phyloP scores from a whole-genome alignment of 2,797 vertebrate genomes.

The Spea hammondii region DNA sequence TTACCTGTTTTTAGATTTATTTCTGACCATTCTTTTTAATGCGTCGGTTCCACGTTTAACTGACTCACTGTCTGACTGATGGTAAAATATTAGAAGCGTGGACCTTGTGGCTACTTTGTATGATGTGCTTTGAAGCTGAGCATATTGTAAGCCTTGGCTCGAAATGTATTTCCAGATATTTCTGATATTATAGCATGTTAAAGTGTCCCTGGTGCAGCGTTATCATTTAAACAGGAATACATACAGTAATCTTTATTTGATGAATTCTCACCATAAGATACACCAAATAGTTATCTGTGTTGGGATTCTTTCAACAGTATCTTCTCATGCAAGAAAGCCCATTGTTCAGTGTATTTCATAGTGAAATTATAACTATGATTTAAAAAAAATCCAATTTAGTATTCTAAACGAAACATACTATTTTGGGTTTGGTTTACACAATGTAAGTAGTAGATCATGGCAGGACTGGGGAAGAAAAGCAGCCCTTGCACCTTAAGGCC shows the following conservation, averaged over 20 bases:
- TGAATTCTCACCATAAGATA: not conserved
- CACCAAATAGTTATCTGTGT: not conserved
- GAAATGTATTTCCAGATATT: too few relatives aligned
- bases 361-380: not conserved
- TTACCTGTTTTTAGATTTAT: too few relatives aligned
- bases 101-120: too few relatives aligned
- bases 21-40: too few relatives aligned
- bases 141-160: too few relatives aligned
- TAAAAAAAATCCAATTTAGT: not conserved
- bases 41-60: too few relatives aligned
- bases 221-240: not conserved
- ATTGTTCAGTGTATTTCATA: not conserved
- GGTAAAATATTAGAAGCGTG: too few relatives aligned
- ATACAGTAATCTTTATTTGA: not conserved
- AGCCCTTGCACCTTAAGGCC: too few relatives aligned
- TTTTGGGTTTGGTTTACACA: not conserved
- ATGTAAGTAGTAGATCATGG: too few relatives aligned
- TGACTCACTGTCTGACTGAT: too few relatives aligned
- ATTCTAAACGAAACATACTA: not conserved
- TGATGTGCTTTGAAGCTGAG: too few relatives aligned
- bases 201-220: not conserved
- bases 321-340: not conserved
- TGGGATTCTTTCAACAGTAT: not conserved
- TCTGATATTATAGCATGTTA: not conserved
- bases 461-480: too few relatives aligned